Base-by-base conservation (phyloP, 1,140 invertebrate genomes). In the Atta colombica region DNA sequence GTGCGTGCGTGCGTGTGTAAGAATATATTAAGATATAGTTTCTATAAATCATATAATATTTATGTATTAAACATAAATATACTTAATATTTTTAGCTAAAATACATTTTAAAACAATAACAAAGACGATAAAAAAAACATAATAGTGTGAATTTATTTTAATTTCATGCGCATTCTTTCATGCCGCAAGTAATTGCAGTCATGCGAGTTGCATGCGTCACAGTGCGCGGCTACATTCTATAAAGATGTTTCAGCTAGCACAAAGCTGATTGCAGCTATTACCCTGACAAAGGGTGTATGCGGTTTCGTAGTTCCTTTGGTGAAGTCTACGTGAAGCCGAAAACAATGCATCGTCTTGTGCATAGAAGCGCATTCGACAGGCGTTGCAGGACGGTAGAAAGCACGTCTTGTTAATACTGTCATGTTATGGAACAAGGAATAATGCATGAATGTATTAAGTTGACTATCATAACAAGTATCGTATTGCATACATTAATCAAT, bases 231-330 rank as follows among this genome's bases (percentile, higher is more conserved):
- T 55, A 18, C 25, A 45, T 74, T 80, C 77, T 28, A 21, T 55
- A 61, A 89, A 89, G 88, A 89, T 63, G 68, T 85, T 74, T 66
- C 66, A 81, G 51, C 66, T 53, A 49, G 31, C 31, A 78, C 89
- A 89, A 85, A 89, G 88, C 89, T 89, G 78, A 90, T 90, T 90
- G 78, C 78, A 65, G 66, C 88, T 89, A 89, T 90, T 90, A 90
- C 86, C 89, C 68, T 81, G 72, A 72, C 77, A 89, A 84, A 84
- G 85, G 80, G 80, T 84, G 69, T 75, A 84, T 16, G 80, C 80
- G 80, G 80, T 84, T 69, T 74, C 55, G 69, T 84, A 75, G 80
- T 35, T 84, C 80, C 80, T 84, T 84, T 84, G 69, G 55, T 45
- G 69, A 49, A 74, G 55, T 74, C 68, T 82, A 82, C n/a, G 53